phyloP scores from a whole-genome alignment of 2,113 vertebrate genomes.

The Psammodynastes pulverulentus region DNA sequence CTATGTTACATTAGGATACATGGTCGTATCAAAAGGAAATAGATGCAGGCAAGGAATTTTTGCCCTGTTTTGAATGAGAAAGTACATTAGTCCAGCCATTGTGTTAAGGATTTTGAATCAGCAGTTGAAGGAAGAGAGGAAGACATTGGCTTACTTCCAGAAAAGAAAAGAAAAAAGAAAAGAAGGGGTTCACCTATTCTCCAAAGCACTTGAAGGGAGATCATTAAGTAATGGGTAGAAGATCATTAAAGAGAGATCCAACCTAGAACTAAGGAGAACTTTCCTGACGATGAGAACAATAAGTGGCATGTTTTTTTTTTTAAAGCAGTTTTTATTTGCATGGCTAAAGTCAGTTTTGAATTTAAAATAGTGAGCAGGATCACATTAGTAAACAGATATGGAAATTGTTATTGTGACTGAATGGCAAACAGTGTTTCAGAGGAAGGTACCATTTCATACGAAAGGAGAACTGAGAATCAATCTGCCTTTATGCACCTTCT shows the following conservation, averaged over 20 bases:
- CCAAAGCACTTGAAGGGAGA: too few relatives aligned
- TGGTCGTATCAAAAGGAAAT: not conserved
- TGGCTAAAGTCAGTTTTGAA: not conserved
- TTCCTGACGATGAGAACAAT: too few relatives aligned
- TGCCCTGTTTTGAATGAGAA: not conserved
- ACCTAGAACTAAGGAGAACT: too few relatives aligned
- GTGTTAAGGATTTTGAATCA: not conserved
- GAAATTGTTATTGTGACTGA: not conserved
- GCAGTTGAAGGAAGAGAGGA: not conserved
- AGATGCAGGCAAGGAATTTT: not conserved
- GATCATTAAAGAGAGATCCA: too few relatives aligned
- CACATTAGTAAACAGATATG: not conserved
- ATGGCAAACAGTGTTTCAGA: not conserved
- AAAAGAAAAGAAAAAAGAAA: too few relatives aligned
- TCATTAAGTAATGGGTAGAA: too few relatives aligned
- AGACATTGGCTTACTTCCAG: too few relatives aligned
- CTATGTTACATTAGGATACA: not conserved
- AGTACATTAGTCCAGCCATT: not conserved
- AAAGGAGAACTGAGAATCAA: not conserved
- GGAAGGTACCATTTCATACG: not conserved
- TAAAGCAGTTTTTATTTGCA: not conserved
- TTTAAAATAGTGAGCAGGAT: not conserved
- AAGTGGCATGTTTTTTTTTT: too few relatives aligned
- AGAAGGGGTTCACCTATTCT: too few relatives aligned
- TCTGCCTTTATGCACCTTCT: conserved; percentile 8